Evolutionary conservation across 2,113 vertebrate species (phyloP), one percentile per base, ranked within the genome.

Genomic region (Hepsetus odoe): DNA sequence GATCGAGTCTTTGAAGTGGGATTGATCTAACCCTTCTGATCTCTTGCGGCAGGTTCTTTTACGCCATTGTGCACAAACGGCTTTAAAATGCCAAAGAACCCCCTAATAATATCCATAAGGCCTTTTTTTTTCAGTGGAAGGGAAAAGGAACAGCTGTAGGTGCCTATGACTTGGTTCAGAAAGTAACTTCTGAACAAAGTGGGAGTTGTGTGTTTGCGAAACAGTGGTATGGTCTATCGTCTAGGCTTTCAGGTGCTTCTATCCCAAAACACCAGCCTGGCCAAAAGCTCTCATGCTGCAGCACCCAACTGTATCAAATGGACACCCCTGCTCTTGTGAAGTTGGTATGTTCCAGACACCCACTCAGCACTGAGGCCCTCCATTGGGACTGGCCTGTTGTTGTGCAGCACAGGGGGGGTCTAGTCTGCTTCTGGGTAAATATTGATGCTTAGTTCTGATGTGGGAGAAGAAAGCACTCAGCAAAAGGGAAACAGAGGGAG

Each of bases 21-120:
- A 79, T 79, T 82, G 83, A 82, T 81, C 80, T 84, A 53, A 67
- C 67, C 80, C 81, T n/a, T 83, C 81, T 83, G 77, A 83, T 83
- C 77, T 83, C 77, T 26, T 74, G 66, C 49, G 35, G 61, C 59
- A 38, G 76, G 65, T 28, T 55, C 74, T 40, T 32, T 10, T 24
- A 3, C 22, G 35, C 70, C 38, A 72, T 74, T 74, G 70, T 69
- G 49, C 68, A 79, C 55, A 62, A 62, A 74, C 70, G 56, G 16
- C 58, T 69, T 79, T 74, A 22, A 74, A 82, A 79, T 62, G 69
- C 66, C 74, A 79, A 66, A 79, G 81, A 83, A 83, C 76, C 40
- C 13, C 66, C 51, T 5, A 4, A n/a, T 74, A 66, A 58, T 76
- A 67, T 30, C 24, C 49, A 46, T 46, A 74, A 22, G 16, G 40